Conservation (phyloP, 2,888 invertebrate genomes). For the Acleris laterana region DNA sequence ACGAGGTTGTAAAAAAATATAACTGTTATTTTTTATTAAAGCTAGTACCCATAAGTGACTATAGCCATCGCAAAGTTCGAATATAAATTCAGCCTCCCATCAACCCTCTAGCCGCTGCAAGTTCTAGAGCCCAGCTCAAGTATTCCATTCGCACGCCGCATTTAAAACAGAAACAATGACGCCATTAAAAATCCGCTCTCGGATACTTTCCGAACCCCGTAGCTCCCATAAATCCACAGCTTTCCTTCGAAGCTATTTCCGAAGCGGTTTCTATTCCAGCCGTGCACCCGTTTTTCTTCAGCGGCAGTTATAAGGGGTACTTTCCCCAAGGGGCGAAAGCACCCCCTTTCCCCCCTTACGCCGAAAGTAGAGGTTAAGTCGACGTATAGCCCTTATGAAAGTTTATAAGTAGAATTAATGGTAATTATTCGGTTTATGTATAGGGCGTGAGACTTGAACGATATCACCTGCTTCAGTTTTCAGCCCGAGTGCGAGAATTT, state of each 20-base stretch:
- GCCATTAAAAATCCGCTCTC: constrained; percentile 83
- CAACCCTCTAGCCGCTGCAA: constrained; percentile 42
- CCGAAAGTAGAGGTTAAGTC: constrained; percentile 82
- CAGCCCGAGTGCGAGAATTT: constrained; percentile 52
- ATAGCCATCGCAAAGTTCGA: too few relatives aligned
- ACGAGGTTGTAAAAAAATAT: too few relatives aligned
- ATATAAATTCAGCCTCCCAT: constrained; percentile 5
- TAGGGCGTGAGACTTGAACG: constrained; percentile 76
- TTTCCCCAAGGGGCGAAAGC: constrained; percentile 41
- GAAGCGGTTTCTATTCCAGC: constrained; percentile 84
- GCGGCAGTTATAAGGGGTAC: constrained; percentile 77
- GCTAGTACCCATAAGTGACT: too few relatives aligned
- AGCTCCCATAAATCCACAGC: constrained; percentile 81
- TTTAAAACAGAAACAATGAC: constrained; percentile 84
- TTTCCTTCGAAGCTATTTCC: constrained; percentile 84
- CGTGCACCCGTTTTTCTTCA: constrained; percentile 84
- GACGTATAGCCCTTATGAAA: constrained; percentile 84
- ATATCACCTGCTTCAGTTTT: constrained; percentile 69
- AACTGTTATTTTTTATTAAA: too few relatives aligned
- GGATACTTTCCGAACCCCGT: constrained; percentile 83
- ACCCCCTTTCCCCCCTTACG: constrained; percentile 53
- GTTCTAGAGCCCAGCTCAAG: constrained; percentile 60
- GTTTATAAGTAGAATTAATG: constrained; percentile 84
- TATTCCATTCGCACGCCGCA: constrained; percentile 81
- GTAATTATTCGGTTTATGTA: constrained; percentile 81